phyloP scores from a whole-genome alignment of 2,113 vertebrate species.

The Sebastes schlegelii region DNA sequence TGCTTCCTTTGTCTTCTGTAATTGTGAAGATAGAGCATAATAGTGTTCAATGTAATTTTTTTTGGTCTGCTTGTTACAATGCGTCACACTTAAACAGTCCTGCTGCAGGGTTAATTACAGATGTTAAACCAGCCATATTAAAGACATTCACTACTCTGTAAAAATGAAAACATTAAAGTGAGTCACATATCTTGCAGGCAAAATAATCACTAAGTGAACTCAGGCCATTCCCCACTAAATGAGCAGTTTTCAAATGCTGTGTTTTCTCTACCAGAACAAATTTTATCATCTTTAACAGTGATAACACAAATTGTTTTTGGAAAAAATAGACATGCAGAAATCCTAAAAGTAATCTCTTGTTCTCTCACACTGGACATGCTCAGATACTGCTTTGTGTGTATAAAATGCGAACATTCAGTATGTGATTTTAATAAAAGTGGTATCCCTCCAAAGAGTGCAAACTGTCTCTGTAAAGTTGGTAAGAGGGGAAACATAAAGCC shows the following conservation, averaged over 20 bases:
- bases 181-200: slow-evolving; percentile 6
- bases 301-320: not conserved
- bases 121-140: not conserved
- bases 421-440: not conserved
- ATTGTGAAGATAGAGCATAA: not conserved
- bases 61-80: not conserved
- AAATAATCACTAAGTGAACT: not conserved
- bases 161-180: not conserved
- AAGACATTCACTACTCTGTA: not conserved
- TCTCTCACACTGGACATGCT: slow-evolving; percentile 9
- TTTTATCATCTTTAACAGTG: not conserved
- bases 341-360: not conserved
- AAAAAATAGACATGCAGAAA: slow-evolving; percentile 26
- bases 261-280: slow-evolving; percentile 10
- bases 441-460: slow-evolving; percentile 21
- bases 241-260: not conserved
- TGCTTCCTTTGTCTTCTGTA: not conserved
- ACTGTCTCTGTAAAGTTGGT: slow-evolving; percentile 29
- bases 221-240: not conserved
- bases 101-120: not conserved
- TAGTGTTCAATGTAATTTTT: slow-evolving; percentile 4
- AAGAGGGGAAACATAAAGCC: slow-evolving; percentile 43
- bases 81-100: not conserved
- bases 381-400: slow-evolving; percentile 15
- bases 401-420: not conserved